Evolutionary conservation across 2,888 invertebrate species (phyloP).

Genomic region (Didymodactylos carnosus): DNA sequence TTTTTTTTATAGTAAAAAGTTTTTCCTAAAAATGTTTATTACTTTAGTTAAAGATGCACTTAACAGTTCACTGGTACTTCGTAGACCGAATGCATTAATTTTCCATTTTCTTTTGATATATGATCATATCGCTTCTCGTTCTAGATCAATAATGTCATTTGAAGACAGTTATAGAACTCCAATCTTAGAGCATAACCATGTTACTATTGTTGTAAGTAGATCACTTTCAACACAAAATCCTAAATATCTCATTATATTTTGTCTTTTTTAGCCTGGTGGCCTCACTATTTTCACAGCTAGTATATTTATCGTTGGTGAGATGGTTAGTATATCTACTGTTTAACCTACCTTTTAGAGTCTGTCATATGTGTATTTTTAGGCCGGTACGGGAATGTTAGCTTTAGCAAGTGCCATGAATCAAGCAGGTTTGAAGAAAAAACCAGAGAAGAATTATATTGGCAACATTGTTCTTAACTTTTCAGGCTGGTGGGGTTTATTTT

Average conservation of each 20-base stretch:
- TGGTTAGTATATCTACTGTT: no score
- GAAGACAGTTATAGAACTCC: background rate
- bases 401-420: slow-evolving; percentile 44
- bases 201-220: background rate
- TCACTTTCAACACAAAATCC: background rate
- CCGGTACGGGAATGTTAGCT: slow-evolving; percentile 51
- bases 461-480: background rate
- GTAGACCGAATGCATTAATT: no score
- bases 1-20: no score
- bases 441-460: no score
- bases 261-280: background rate
- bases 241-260: no score
- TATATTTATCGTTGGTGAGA: slow-evolving; percentile 48
- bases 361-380: no score
- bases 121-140: background rate
- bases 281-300: slow-evolving; percentile 38
- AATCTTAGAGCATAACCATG: background rate
- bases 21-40: no score
- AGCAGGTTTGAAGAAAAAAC: no score
- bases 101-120: background rate
- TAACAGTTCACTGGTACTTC: no score
- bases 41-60: no score
- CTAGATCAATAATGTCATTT: background rate
- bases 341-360: no score
- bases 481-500: slow-evolving; percentile 49